Base-by-base conservation (phyloP, 2,113 vertebrate genomes). In the Bujurquina vittata region DNA sequence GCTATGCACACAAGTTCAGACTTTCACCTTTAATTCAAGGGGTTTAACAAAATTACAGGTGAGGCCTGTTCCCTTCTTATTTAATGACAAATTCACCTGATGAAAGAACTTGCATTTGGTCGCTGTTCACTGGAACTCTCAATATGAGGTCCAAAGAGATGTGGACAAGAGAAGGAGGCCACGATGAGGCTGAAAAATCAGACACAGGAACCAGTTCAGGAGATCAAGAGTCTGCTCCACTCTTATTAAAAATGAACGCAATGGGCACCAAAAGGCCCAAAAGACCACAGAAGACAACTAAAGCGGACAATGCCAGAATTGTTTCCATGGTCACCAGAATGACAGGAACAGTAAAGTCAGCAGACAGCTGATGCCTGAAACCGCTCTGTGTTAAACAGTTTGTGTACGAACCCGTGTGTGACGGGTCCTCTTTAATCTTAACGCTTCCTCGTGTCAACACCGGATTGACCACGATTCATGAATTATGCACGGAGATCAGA, bases 161-260 rank as follows among this genome's bases (percentile, higher is more conserved):
- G 15, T 67, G 22, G 63, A 0, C 23, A 4, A 67, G 9, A 46
- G 18, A 67, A 18, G 40, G 22, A 46, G 40, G 40, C 40, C 40
- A 37, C 10, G 8, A 37, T 10, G 7, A 37, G 35, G 0, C 2
- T 46, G 62, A 67, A 0, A 37, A 10, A 10, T 2, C 35, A 37
- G 62, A 67, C 37, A 37, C 10, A 37, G 10, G 8, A 37, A 37
- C 7, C 7, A 37, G 9, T 37, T 37, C 35, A 37, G 35, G 35
- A 37, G 31, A 46, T 14, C 37, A 67, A 67, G n/a, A 10, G 43
- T 67, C 62, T 67, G 63, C 37, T 67, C 22, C 22, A 26, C 46
- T 65, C 37, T 65, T 65, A 65, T 17, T 43, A 46, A 67, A 26
- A 40, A 1, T 22, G 63, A 67, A 67, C 29, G 63, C 40, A 67